phyloP scores from a whole-genome alignment of 1,140 invertebrate species.

The Drosophila parvula region DNA sequence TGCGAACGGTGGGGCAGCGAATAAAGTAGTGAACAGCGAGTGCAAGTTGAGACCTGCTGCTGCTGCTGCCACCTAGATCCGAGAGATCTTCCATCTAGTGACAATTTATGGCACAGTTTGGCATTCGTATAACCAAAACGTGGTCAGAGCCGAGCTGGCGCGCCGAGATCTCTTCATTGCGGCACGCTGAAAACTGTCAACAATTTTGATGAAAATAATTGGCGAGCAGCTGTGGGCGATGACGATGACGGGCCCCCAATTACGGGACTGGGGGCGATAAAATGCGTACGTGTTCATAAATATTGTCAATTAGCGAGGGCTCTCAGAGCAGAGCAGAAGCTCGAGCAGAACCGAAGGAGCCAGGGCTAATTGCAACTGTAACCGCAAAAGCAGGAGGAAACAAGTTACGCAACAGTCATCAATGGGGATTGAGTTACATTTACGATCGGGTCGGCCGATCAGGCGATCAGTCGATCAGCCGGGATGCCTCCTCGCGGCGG shows the following conservation, averaged over 20 bases:
- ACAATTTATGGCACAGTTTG: slow-evolving; percentile 70
- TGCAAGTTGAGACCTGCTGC: slow-evolving; percentile 53
- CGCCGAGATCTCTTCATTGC: slow-evolving; percentile 66
- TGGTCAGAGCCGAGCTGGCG: slow-evolving; percentile 26
- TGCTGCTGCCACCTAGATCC: slow-evolving; percentile 25
- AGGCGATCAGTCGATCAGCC: slow-evolving; percentile 5
- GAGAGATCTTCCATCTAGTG: slow-evolving; percentile 56
- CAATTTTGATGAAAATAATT: slow-evolving; percentile 84
- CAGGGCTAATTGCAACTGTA: slow-evolving; percentile 65
- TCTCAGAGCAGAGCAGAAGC: slow-evolving; percentile 25
- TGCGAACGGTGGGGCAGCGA: slow-evolving; percentile 4
- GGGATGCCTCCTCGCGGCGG: slow-evolving; percentile 51
- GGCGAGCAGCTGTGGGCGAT: slow-evolving; percentile 62
- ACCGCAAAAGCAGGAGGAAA: slow-evolving; percentile 44
- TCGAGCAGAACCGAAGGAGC: slow-evolving; percentile 32
- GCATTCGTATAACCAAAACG: slow-evolving; percentile 77
- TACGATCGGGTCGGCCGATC: slow-evolving; percentile 53
- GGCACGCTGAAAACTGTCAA: slow-evolving; percentile 67
- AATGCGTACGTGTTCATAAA: slow-evolving; percentile 83
- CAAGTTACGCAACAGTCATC: slow-evolving; percentile 78
- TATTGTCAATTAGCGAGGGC: slow-evolving; percentile 79
- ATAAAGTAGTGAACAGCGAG: slow-evolving; percentile 22
- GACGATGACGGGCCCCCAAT: slow-evolving; percentile 64
- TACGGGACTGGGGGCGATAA: slow-evolving; percentile 72
- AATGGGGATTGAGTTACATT: slow-evolving; percentile 82